Percentiles rank a stretch among this genome's conserved stretches.
These are phyloP conservation scores for Glareola pratincola DNA, from an alignment of 2,113 vertebrate genomes.

Conservation along the genomic window DNA sequence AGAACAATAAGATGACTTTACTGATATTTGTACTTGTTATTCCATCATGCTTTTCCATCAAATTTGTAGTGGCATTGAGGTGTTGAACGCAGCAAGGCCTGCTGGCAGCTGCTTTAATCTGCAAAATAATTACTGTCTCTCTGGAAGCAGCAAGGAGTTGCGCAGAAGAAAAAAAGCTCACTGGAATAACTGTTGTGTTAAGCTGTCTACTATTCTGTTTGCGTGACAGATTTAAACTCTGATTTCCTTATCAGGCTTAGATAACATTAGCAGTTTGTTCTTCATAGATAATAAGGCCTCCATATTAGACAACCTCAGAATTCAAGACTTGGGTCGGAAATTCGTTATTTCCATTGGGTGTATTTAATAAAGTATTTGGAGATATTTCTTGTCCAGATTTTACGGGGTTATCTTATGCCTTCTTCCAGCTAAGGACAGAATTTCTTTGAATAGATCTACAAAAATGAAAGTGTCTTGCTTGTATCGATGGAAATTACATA, in stretches of 20 bases:
- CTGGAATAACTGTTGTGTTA: neutral
- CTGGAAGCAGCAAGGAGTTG: neutral
- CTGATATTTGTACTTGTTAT: neutral
- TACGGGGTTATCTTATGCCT: neutral
- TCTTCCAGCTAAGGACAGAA: neutral
- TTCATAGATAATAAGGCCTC: neutral
- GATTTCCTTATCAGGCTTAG: constrained; percentile 2
- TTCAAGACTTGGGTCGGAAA: neutral
- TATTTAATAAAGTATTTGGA: neutral
- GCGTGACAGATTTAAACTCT: neutral
- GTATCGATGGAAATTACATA: neutral
- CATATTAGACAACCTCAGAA: neutral
- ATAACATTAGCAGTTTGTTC: constrained; percentile 8
- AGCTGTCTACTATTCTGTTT: neutral
- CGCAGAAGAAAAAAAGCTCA: neutral
- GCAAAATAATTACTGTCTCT: neutral
- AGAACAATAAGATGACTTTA: neutral
- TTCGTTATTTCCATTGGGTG: neutral
- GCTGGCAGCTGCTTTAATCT: neutral
- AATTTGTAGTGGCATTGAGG: neutral
- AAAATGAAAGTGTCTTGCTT: neutral
- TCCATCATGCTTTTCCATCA: neutral
- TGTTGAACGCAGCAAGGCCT: neutral
- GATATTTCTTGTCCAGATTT: neutral
- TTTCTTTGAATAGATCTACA: neutral